These are phyloP conservation scores for Elanus axillaris DNA, from an alignment of 2,113 vertebrate genomes.

Conservation along the genomic window DNA sequence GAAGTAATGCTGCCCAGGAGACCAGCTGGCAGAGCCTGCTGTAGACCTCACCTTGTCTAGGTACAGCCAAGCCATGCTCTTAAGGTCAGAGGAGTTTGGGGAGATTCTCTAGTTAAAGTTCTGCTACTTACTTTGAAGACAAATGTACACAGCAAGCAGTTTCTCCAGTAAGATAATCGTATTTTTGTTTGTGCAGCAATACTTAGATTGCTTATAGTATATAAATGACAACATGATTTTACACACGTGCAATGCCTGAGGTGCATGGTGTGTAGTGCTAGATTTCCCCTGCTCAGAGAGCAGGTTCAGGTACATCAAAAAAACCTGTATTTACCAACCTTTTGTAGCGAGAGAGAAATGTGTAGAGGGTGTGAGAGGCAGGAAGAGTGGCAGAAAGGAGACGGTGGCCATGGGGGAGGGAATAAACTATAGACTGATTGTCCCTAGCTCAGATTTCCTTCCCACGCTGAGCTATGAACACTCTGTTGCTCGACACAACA, in stretches of 20 bases:
- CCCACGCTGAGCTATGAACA: background rate
- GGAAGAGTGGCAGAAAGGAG: background rate
- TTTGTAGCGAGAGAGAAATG: background rate
- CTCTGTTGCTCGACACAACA: background rate
- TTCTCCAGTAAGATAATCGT: background rate
- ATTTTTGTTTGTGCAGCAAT: background rate
- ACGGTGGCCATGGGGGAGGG: background rate
- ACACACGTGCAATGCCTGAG: background rate
- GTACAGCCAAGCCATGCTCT: accelerated
- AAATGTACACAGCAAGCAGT: background rate
- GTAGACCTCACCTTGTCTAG: background rate
- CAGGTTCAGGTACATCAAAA: background rate
- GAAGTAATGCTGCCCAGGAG: background rate
- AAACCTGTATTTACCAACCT: background rate
- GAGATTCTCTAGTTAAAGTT: background rate
- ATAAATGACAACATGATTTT: background rate
- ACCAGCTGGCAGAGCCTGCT: background rate
- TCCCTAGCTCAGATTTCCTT: background rate
- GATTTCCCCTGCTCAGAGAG: background rate
- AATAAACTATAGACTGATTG: background rate
- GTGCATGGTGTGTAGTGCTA: background rate
- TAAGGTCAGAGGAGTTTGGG: background rate
- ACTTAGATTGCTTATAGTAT: background rate
- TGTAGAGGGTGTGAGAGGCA: background rate
- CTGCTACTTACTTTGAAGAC: background rate